Base-by-base conservation (phyloP, 1,140 invertebrate genomes). In the Heliconius hermathena region DNA sequence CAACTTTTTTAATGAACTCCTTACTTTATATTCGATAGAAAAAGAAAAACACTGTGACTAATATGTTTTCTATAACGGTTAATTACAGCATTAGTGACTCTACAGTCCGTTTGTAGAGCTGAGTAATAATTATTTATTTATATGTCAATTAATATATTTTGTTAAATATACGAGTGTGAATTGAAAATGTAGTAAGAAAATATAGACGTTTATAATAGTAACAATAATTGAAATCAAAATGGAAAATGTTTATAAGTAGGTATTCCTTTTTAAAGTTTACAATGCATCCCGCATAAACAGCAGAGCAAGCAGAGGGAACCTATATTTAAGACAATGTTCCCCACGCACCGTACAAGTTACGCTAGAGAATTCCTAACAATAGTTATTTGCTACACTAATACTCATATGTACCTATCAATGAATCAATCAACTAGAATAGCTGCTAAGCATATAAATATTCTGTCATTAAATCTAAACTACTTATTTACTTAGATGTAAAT, bases 1-100 rank as follows among this genome's bases (percentile, higher is more conserved):
- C 81, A 82, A 73, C 71, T 66, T 73, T 78, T 82, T 80, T 78
- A 74, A 77, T 76, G 18, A 76, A 77, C 57, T 36, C 57, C 74
- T 77, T 26, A 71, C 6, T 79, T 66, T 41, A 72, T 77, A 72
- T 36, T 54, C 54, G 71, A 79, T 72, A 46, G 60, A 71, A 76
- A 49, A 49, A 72, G 36, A 73, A 46, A 22, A 29, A 75, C 78
- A 76, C 33, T 18, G 71, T 80, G 78, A 80, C 70, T 80, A 80
- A 76, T 52, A 66, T 13, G 26, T 66, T 66, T 66, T 26, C 60
- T 66, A 66, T 66, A 29, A 66, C 60, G 26, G 60, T 66, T 1
- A 29, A 66, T 66, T 66, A 66, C 60, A 6, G 11, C 60, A 66
- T 66, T 66, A 16, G 26, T 46, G 41, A 46, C 41, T 46, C 41